Percentiles rank a stretch among this genome's conserved stretches.
Conservation (phyloP, 2,797 vertebrate genomes). For the Hapalemur alaotrensis region DNA sequence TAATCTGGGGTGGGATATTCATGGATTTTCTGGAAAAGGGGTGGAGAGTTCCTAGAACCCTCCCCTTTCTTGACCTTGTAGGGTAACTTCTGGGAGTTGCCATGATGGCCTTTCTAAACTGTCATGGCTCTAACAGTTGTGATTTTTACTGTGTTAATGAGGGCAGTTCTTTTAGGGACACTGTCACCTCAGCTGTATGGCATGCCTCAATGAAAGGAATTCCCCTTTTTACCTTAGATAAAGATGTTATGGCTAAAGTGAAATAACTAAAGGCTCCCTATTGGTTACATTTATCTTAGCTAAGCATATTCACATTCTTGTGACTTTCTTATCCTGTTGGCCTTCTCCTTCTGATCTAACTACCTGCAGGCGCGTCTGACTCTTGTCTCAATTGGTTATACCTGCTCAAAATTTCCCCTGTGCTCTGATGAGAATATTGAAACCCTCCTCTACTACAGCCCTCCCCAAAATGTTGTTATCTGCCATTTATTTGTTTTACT, state of each 20-base stretch:
- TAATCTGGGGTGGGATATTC: background rate
- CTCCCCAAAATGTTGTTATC: background rate
- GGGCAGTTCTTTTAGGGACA: background rate
- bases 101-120: background rate
- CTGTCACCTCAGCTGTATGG: background rate
- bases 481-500: background rate
- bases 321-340: background rate
- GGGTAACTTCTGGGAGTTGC: background rate
- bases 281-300: background rate
- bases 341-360: background rate
- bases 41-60: background rate
- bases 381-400: background rate
- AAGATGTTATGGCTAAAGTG: background rate
- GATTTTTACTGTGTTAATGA: background rate
- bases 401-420: background rate
- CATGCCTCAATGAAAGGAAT: background rate
- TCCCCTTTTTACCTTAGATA: background rate
- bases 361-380: background rate
- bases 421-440: background rate
- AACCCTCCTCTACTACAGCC: background rate
- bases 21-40: no score
- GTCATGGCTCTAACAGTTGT: background rate
- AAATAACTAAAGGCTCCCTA: background rate
- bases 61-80: background rate
- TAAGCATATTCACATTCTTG: background rate